Percentiles rank a stretch among this genome's conserved stretches.
Conservation (phyloP, 2,888 invertebrate species). For the Eupsilia transversa region DNA sequence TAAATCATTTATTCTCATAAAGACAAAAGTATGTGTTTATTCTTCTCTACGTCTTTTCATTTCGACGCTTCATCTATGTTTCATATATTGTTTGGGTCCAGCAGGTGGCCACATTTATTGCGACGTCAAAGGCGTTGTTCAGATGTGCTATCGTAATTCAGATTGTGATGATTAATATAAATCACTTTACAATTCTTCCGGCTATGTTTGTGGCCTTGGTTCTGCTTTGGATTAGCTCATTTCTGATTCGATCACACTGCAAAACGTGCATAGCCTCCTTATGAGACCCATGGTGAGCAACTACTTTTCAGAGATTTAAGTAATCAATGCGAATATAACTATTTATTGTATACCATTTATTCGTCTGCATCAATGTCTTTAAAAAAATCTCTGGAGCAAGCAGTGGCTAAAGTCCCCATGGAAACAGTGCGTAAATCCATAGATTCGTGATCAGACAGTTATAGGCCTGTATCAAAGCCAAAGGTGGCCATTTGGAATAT, state of each 20-base stretch:
- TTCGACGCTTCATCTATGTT: not conserved
- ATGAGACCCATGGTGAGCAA: not conserved
- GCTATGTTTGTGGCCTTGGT: not conserved
- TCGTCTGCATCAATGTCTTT: no score
- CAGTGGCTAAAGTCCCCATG: no score
- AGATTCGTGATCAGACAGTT: no score
- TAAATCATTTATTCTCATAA: no score
- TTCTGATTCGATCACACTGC: not conserved
- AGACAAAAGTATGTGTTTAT: not conserved
- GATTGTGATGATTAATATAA: not conserved
- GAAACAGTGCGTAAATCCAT: no score
- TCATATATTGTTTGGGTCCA: not conserved
- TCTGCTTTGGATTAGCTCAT: not conserved
- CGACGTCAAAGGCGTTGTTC: not conserved
- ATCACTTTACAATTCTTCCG: not conserved
- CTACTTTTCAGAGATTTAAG: not conserved
- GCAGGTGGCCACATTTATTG: not conserved
- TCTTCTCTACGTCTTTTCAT: not conserved
- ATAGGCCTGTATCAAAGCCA: no score
- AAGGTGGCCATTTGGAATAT: no score
- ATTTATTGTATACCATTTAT: no score
- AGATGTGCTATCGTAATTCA: not conserved
- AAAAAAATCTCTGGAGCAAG: no score
- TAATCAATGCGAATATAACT: not conserved
- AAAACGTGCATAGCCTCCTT: not conserved